Evolutionary conservation across 2,797 vertebrate genomes (phyloP).

Genomic region (Acrossocheilus wenchowensis): DNA sequence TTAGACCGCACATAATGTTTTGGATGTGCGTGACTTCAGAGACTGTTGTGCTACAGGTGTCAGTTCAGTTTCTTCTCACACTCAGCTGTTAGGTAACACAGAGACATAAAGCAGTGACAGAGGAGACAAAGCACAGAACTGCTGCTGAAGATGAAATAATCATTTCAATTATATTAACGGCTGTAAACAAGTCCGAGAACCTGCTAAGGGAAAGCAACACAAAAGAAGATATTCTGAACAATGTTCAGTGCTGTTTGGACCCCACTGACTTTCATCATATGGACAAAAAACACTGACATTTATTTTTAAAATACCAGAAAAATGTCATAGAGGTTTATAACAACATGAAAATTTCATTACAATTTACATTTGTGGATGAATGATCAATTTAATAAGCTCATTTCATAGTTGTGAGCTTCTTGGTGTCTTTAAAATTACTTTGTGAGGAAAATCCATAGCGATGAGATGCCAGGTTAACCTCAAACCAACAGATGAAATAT

Average conservation of each 20-base stretch:
- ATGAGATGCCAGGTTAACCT: conserved; percentile 41
- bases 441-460: background rate
- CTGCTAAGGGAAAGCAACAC: background rate
- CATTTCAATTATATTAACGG: background rate
- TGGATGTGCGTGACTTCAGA: background rate
- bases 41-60: background rate
- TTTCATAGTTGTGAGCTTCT: conserved; percentile 1
- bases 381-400: background rate
- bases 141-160: background rate
- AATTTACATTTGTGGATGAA: background rate
- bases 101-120: conserved; percentile 27
- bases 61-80: conserved; percentile 35
- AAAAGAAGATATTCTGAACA: background rate
- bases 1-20: background rate
- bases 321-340: background rate
- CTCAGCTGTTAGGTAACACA: conserved; percentile 33
- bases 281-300: background rate
- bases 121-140: conserved; percentile 32
- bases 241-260: no score
- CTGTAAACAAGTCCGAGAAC: background rate
- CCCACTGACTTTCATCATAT: background rate
- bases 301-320: background rate
- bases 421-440: conserved; percentile 31
- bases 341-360: background rate
- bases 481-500: conserved; percentile 37